Evolutionary conservation across 2,797 vertebrate species (phyloP).

Genomic region (Notoglanidium macrostoma): DNA sequence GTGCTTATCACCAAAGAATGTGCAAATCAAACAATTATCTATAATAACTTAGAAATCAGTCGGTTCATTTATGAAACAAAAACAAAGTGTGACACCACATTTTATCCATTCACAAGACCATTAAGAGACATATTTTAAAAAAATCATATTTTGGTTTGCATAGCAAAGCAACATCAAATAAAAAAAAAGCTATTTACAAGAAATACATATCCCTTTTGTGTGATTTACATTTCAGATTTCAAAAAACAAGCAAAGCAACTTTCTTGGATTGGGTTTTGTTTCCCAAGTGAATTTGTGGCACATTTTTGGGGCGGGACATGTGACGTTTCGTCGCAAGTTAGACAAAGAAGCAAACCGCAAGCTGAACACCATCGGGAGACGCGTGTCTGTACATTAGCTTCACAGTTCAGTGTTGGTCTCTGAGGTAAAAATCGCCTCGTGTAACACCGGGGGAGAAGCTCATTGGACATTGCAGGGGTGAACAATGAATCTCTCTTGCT

Average conservation of each 20-base stretch:
- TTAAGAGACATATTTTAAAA: conserved; percentile 73
- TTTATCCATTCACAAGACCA: conserved; percentile 91
- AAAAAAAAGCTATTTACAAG: conserved; percentile 87
- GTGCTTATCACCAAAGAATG: conserved; percentile 99
- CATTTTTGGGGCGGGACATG: conserved; percentile 82
- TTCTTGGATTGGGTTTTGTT: conserved; percentile 55
- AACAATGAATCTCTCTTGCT: conserved; percentile 52
- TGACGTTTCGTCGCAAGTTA: conserved; percentile 74
- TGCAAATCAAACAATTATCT: conserved; percentile 91
- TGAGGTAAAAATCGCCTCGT: conserved; percentile 44
- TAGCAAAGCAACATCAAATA: conserved; percentile 92
- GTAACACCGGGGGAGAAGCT: conserved; percentile 38
- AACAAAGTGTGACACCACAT: conserved; percentile 83
- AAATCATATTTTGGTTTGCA: conserved; percentile 89
- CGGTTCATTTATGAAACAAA: conserved; percentile 73
- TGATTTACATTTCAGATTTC: conserved; percentile 64
- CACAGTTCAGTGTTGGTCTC: conserved; percentile 78
- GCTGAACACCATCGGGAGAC: conserved; percentile 79
- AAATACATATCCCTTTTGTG: conserved; percentile 84
- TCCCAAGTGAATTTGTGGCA: conserved; percentile 61
- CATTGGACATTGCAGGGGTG: conserved; percentile 32
- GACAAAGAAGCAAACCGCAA: conserved; percentile 77
- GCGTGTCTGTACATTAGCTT: conserved; percentile 97
- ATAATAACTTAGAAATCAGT: conserved; percentile 69
- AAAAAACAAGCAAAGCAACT: conserved; percentile 41